phyloP scores from a whole-genome alignment of 2,797 vertebrate species.

The Apogon talboti region DNA sequence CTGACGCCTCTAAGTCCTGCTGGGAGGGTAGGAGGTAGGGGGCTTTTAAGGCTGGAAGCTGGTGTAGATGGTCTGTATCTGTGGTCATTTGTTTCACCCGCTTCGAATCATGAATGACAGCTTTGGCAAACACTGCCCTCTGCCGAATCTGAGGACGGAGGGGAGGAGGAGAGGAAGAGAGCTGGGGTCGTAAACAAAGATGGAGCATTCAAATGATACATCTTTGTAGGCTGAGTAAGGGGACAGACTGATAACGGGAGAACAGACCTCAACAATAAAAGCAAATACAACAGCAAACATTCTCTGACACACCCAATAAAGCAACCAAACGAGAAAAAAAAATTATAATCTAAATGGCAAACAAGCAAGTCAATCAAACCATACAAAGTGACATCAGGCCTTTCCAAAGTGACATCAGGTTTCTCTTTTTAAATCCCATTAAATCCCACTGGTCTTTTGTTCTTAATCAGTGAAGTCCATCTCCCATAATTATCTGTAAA shows the following conservation, averaged over 20 bases:
- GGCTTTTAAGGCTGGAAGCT: conserved; percentile 87
- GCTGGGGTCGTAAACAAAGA: conserved; percentile 60
- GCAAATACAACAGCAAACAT: conserved; percentile 74
- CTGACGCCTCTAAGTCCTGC: conserved; percentile 64
- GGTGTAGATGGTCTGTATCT: conserved; percentile 76
- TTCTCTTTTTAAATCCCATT: conserved; percentile 72
- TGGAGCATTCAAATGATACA: conserved; percentile 47
- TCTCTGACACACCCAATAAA: conserved; percentile 73
- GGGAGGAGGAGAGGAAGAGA: conserved; percentile 41
- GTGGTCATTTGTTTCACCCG: conserved; percentile 63
- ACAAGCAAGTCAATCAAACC: conserved; percentile 78
- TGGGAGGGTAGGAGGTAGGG: conserved; percentile 75
- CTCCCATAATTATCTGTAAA: conserved; percentile 74
- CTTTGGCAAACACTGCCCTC: conserved; percentile 75
- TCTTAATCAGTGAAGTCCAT: conserved; percentile 48
- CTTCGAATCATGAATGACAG: conserved; percentile 72
- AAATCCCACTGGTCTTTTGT: conserved; percentile 55
- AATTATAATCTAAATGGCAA: conserved; percentile 60
- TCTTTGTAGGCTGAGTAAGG: conserved; percentile 55
- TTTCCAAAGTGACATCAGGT: conserved; percentile 87
- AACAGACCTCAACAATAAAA: conserved; percentile 76
- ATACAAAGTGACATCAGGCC: conserved; percentile 86
- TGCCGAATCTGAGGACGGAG: conserved; percentile 57
- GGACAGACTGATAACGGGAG: conserved; percentile 67
- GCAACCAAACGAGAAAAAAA: conserved; percentile 50